These are phyloP conservation scores for Mythimna pallens DNA, from an alignment of 2,888 invertebrate genomes.

Conservation along the genomic window DNA sequence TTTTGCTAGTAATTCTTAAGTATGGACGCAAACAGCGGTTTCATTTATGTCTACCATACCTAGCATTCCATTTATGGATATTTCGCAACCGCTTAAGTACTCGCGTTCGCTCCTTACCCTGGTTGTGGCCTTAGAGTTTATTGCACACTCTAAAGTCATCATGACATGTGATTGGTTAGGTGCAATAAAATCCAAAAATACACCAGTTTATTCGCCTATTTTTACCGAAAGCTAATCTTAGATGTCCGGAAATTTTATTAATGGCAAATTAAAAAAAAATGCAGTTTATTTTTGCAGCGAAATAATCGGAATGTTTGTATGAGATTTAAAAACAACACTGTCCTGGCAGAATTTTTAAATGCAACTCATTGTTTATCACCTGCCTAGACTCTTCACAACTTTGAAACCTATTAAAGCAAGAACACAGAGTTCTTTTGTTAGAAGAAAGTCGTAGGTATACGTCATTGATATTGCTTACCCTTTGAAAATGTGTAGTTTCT, in stretches of 20 bases:
- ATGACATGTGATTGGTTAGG: neutral
- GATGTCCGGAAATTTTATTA: slow-evolving; percentile 1
- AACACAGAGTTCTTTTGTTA: too few relatives aligned
- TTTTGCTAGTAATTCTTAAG: too few relatives aligned
- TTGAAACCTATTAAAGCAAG: too few relatives aligned
- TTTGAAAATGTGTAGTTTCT: too few relatives aligned
- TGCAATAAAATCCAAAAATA: slow-evolving; percentile 31
- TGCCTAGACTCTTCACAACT: too few relatives aligned
- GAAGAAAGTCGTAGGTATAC: too few relatives aligned
- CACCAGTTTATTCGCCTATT: slow-evolving; percentile 19
- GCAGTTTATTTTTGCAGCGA: slow-evolving; percentile 5
- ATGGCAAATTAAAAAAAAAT: neutral
- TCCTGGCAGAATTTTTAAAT: neutral
- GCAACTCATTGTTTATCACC: neutral
- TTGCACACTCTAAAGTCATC: slow-evolving; percentile 16
- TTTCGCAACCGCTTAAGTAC: neutral
- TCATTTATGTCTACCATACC: too few relatives aligned
- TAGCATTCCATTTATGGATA: neutral
- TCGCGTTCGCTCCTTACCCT: neutral
- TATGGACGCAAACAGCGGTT: too few relatives aligned
- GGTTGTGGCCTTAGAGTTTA: slow-evolving; percentile 26
- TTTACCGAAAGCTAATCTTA: slow-evolving; percentile 21
- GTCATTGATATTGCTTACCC: too few relatives aligned
- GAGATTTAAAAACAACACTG: neutral
- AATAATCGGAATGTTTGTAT: neutral